phyloP scores from a whole-genome alignment of 2,113 vertebrate species.

The Pseudois nayaur region DNA sequence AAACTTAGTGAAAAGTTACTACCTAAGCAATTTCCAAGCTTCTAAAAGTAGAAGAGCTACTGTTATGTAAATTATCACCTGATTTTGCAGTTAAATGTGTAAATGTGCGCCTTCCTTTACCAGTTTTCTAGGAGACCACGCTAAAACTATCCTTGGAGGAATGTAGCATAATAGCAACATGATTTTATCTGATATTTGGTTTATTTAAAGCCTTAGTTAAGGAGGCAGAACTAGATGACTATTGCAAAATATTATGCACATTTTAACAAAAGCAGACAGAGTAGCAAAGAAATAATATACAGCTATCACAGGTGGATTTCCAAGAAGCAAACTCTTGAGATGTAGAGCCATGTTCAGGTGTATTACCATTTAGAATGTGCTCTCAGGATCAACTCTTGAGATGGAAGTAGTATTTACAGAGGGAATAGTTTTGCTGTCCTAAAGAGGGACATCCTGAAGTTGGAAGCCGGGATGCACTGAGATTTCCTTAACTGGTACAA shows the following conservation, averaged over 20 bases:
- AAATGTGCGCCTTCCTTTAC: not conserved
- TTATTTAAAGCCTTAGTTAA: not conserved
- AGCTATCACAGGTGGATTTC: not conserved
- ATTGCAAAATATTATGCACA: not conserved
- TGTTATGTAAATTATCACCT: not conserved
- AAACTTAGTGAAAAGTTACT: not conserved
- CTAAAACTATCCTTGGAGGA: not conserved
- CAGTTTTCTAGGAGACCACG: not conserved
- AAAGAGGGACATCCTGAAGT: not conserved
- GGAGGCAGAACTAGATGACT: not conserved
- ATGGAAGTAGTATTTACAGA: not conserved
- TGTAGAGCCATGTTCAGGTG: not conserved
- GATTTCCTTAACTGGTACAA: not conserved
- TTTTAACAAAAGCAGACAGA: not conserved
- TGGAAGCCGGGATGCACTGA: not conserved
- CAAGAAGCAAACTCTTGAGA: not conserved
- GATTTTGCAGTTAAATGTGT: conserved; percentile 24
- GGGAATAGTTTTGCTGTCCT: not conserved
- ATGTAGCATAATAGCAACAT: not conserved
- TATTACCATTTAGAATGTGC: fast-evolving
- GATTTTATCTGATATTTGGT: not conserved
- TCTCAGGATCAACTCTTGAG: not conserved
- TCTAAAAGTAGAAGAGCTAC: conserved; percentile 21
- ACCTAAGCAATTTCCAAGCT: not conserved
- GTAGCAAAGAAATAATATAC: not conserved